Percentiles rank a stretch among this genome's conserved stretches.
These are phyloP conservation scores for Lagopus leucura DNA, from an alignment of 2,113 vertebrate genomes.

Conservation along the genomic window DNA sequence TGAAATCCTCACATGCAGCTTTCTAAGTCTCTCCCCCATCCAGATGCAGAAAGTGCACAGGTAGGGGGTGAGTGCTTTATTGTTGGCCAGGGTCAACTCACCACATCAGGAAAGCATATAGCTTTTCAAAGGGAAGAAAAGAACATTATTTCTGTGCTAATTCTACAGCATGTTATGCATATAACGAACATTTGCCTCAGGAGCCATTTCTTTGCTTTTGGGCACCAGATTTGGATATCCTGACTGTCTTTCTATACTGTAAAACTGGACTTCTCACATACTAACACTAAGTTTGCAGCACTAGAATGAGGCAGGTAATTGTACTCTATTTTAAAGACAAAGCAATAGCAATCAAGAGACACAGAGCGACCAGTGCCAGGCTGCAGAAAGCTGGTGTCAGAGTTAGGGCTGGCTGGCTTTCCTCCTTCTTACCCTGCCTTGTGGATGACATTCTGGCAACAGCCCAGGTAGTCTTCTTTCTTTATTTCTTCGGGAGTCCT, in stretches of 20 bases:
- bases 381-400: not conserved
- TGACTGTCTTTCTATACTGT: not conserved
- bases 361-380: not conserved
- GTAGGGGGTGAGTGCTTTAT: not conserved
- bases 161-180: not conserved
- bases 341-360: not conserved
- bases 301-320: not conserved
- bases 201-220: not conserved
- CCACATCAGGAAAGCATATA: not conserved
- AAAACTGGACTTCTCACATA: not conserved
- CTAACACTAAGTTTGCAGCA: not conserved
- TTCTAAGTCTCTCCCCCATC: not conserved
- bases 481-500: not conserved
- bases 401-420: not conserved
- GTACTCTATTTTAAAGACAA: not conserved
- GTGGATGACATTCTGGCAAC: not conserved
- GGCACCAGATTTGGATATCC: not conserved
- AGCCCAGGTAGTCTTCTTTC: not conserved
- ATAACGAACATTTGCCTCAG: not conserved
- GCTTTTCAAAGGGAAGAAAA: not conserved
- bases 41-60: not conserved
- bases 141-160: not conserved
- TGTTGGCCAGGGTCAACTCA: not conserved
- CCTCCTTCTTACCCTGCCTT: not conserved
- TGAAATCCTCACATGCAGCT: not conserved